Base-by-base conservation (phyloP, 2,888 invertebrate genomes). In the Cremastobaeus sp. region DNA sequence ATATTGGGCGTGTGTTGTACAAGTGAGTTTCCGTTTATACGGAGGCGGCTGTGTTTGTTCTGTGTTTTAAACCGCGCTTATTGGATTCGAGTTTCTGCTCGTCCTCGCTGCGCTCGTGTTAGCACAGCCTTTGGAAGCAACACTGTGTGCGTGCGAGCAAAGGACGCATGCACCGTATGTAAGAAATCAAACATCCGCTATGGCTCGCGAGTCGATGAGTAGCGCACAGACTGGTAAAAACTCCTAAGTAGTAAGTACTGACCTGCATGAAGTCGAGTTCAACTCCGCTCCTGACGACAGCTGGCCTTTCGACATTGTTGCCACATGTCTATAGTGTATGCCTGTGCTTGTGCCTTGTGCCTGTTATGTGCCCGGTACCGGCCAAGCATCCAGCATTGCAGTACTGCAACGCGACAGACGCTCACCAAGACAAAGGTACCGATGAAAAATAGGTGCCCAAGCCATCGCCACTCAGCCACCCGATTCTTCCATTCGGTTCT, bases 221-320 rank as follows among this genome's bases (percentile, higher is more conserved):
- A n/a, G n/a, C n/a, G n/a, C n/a, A n/a, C n/a, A n/a, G n/a, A n/a
- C n/a, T n/a, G n/a, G n/a, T n/a, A n/a, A n/a, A n/a, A n/a, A n/a
- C n/a, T n/a, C n/a, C n/a, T n/a, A n/a, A n/a, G n/a, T n/a, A 45
- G 54, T 43, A 55, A 70, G 70, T 65, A 64, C 71, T 71, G 71
- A 71, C 71, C 71, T 71, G 71, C 71, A 65, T 64, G 71, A 71
- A 45, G 64, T 64, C 70, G n/a, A n/a, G n/a, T n/a, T n/a, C n/a
- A n/a, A n/a, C n/a, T n/a, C n/a, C n/a, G n/a, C n/a, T n/a, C n/a
- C n/a, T n/a, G 71, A 71, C 71, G 71, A 71, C 71, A 71, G 71
- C 71, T 71, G 71, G 71, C 71, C 65, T 57, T 64, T 62, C 62
- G 64, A 70, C 70, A 70, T 64, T 70, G 70, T 70, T 70, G 70